These are phyloP conservation scores for Eulemur macaco DNA, from an alignment of 2,113 vertebrate genomes.

Conservation along the genomic window DNA sequence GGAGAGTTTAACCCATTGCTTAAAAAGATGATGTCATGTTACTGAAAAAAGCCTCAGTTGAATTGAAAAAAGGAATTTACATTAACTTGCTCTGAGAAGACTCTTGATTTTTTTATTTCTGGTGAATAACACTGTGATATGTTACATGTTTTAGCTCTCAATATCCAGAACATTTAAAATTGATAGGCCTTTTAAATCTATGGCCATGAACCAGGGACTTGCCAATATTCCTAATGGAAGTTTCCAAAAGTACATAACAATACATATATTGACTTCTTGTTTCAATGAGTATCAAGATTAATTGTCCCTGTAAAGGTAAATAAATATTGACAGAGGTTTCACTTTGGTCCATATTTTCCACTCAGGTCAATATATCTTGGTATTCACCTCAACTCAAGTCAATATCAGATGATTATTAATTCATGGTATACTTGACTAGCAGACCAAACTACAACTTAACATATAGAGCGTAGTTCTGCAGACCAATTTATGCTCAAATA, in stretches of 20 bases:
- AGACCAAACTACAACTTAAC: constrained; percentile 68
- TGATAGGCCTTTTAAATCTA: constrained; percentile 72
- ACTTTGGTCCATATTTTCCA: constrained; percentile 79
- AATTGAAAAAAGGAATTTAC: constrained; percentile 35
- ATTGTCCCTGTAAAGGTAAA: constrained; percentile 79
- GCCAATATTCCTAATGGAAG: constrained; percentile 80
- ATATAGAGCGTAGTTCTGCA: constrained; percentile 31
- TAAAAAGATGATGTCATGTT: constrained; percentile 14
- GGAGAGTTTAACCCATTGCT: background rate
- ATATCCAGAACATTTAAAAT: constrained; percentile 68
- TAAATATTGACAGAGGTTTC: constrained; percentile 81
- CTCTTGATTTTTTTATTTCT: constrained; percentile 35
- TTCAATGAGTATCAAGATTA: constrained; percentile 81
- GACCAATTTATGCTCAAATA: constrained; percentile 58
- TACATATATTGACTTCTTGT: constrained; percentile 78
- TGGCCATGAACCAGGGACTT: constrained; percentile 48
- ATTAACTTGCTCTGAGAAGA: constrained; percentile 15
- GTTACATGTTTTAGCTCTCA: constrained; percentile 63
- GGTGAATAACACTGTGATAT: constrained; percentile 48
- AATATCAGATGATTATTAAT: constrained; percentile 78
- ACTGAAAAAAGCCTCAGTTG: constrained; percentile 27
- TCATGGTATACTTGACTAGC: constrained; percentile 67
- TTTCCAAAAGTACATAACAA: constrained; percentile 78
- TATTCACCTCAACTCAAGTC: constrained; percentile 76
- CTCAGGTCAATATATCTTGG: constrained; percentile 76